Evolutionary conservation across 2,888 invertebrate species (phyloP).

Genomic region (Tridacna crocea): DNA sequence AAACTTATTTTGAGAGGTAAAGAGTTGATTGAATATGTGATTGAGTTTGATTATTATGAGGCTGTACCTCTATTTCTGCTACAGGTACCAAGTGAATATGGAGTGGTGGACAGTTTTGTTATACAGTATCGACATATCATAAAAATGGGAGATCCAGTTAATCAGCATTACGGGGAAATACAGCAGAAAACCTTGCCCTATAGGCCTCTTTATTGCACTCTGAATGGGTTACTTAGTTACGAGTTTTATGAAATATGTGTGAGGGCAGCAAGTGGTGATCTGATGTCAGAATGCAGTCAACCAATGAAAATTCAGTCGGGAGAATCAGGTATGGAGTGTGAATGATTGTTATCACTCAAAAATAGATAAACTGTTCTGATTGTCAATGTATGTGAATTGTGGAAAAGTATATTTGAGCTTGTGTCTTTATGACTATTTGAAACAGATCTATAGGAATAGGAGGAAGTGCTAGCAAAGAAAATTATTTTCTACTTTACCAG

Average conservation of each 20-base stretch:
- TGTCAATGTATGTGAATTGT: neutral
- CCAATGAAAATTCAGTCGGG: conserved; percentile 72
- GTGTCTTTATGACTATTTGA: no score
- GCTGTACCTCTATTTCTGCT: no score
- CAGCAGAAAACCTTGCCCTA: conserved; percentile 54
- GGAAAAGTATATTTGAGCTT: no score
- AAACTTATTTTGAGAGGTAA: no score
- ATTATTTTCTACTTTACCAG: no score
- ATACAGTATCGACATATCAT: conserved; percentile 70
- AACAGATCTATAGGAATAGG: no score
- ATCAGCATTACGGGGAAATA: conserved; percentile 43
- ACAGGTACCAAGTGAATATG: conserved; percentile 74
- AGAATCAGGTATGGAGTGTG: conserved; percentile 53
- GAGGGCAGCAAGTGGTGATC: conserved; percentile 87
- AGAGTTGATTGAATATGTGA: no score
- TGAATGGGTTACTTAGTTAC: conserved; percentile 92
- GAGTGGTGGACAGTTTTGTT: conserved; percentile 78
- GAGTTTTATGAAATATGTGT: conserved; percentile 96
- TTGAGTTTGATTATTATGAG: no score
- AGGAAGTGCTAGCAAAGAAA: no score
- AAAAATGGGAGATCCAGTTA: conserved; percentile 57
- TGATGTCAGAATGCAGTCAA: conserved; percentile 69
- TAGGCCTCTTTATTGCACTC: conserved; percentile 71
- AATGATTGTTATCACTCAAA: neutral
- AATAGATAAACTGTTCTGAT: neutral